These are phyloP conservation scores for Triops cancriformis DNA, from an alignment of 1,140 invertebrate species.

Conservation along the genomic window DNA sequence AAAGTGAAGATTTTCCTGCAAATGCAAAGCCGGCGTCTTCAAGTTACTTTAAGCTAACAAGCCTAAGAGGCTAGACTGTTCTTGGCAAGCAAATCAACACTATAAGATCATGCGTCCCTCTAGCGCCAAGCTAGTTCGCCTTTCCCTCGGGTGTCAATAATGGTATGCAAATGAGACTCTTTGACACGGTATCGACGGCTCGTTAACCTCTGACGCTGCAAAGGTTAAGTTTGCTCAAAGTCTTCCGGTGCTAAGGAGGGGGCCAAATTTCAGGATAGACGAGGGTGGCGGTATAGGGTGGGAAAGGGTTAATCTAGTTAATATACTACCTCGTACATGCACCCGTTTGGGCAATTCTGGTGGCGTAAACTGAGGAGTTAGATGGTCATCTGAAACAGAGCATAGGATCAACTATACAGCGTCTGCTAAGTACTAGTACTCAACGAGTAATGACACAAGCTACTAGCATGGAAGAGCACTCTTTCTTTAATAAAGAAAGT, in stretches of 20 bases:
- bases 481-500: not conserved
- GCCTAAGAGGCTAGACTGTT: not conserved
- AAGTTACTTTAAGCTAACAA: not conserved
- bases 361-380: constrained; percentile 63
- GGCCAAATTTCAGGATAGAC: not conserved
- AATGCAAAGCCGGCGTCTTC: not conserved
- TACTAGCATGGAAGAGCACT: not conserved
- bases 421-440: not conserved
- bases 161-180: not conserved
- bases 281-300: not conserved
- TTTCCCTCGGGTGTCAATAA: not conserved
- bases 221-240: too few relatives aligned
- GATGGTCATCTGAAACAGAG: constrained; percentile 35
- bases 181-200: not conserved
- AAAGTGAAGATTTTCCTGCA: not conserved
- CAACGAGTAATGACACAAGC: not conserved
- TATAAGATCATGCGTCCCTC: not conserved
- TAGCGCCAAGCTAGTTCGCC: not conserved
- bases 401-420: not conserved
- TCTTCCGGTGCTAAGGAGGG: not conserved
- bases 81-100: not conserved
- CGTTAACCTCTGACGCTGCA: too few relatives aligned
- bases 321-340: constrained; percentile 76
- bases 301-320: not conserved
- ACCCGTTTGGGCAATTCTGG: constrained; percentile 94